Percentiles rank a stretch among this genome's conserved stretches.
These are phyloP conservation scores for Heliangelus exortis DNA, from an alignment of 2,797 vertebrate species.

Conservation along the genomic window DNA sequence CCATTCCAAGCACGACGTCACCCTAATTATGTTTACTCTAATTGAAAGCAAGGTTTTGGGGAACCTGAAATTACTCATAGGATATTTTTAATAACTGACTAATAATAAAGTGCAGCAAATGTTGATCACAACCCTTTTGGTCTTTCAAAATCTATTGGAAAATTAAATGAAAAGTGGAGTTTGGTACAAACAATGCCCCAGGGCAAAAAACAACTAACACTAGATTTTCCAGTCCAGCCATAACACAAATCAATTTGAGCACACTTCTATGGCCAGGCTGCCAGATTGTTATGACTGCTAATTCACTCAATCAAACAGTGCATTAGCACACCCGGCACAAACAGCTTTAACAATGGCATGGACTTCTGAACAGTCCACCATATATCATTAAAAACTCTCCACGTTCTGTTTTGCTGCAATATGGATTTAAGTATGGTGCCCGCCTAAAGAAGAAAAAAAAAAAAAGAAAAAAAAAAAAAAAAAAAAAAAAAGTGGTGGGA, in stretches of 20 bases:
- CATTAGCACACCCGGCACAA: slow-evolving; percentile 79
- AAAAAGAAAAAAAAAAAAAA: not conserved
- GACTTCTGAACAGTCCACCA: slow-evolving; percentile 65
- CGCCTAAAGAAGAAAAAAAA: not conserved
- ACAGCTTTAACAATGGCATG: slow-evolving; percentile 74
- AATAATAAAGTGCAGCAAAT: slow-evolving; percentile 77
- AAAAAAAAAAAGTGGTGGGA: not conserved
- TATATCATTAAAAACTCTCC: slow-evolving; percentile 63
- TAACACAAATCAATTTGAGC: slow-evolving; percentile 81
- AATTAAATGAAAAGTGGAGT: slow-evolving; percentile 82
- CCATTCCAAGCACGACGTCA: slow-evolving; percentile 80
- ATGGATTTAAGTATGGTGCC: not conserved
- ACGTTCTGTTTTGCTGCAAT: slow-evolving; percentile 11
- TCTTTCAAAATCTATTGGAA: slow-evolving; percentile 79
- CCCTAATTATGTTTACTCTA: slow-evolving; percentile 85
- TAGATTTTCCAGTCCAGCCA: slow-evolving; percentile 82
- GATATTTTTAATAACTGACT: slow-evolving; percentile 78
- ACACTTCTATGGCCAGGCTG: slow-evolving; percentile 79
- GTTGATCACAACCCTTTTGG: slow-evolving; percentile 79
- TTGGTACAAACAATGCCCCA: slow-evolving; percentile 80
- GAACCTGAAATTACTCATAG: slow-evolving; percentile 80
- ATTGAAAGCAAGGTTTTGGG: slow-evolving; percentile 82
- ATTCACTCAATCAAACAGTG: slow-evolving; percentile 82
- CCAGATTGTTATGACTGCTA: slow-evolving; percentile 84
- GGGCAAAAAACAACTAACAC: slow-evolving; percentile 80